phyloP scores from a whole-genome alignment of 2,113 vertebrate genomes.

The Callithrix jacchus region DNA sequence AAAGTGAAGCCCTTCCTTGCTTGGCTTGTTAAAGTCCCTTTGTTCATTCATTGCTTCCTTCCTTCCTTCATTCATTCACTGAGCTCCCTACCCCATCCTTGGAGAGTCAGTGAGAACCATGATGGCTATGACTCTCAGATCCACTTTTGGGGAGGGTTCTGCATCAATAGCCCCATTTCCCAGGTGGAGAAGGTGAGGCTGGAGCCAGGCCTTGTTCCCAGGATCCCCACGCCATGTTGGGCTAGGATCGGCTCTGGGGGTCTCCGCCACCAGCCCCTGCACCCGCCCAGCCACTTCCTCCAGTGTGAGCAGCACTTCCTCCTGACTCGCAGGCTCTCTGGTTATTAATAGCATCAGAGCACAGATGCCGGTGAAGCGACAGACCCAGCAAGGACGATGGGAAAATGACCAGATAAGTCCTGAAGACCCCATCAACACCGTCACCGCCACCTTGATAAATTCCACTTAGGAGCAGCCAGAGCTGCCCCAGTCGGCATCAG shows the following conservation, averaged over 20 bases:
- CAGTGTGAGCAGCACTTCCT: not conserved
- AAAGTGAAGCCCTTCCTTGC: not conserved
- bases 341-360: slow-evolving; percentile 60
- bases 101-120: not conserved
- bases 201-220: not conserved
- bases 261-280: not conserved
- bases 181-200: not conserved
- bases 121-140: not conserved
- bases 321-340: not conserved
- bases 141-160: not conserved
- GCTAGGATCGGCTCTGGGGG: not conserved
- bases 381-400: not conserved
- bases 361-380: not conserved
- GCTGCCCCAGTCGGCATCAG: not conserved
- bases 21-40: not conserved
- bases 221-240: no score
- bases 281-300: slow-evolving; percentile 37
- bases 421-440: not conserved
- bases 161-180: not conserved
- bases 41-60: not conserved
- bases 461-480: not conserved
- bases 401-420: not conserved
- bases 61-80: not conserved
- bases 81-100: not conserved
- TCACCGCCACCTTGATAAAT: not conserved